Evolutionary conservation across 2,888 invertebrate genomes (phyloP).

Genomic region (Habrosyne pyritoides): DNA sequence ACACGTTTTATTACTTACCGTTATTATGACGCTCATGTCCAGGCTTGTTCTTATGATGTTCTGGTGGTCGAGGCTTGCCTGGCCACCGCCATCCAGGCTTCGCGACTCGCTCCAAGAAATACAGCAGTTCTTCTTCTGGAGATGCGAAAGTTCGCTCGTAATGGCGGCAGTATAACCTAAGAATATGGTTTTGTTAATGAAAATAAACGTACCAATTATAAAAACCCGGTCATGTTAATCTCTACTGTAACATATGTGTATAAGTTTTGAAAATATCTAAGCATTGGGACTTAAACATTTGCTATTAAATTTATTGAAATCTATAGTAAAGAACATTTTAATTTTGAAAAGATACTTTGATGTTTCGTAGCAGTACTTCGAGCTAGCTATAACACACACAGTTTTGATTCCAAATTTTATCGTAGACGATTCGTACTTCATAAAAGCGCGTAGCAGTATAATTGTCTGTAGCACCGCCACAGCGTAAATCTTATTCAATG

Average conservation of each 20-base stretch:
- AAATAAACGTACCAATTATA: neutral
- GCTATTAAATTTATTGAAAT: neutral
- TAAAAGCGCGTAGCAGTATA: neutral
- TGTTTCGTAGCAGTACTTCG: neutral
- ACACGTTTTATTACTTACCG: constrained; percentile 42
- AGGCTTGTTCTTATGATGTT: constrained; percentile 85
- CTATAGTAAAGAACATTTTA: neutral
- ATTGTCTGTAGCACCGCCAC: neutral
- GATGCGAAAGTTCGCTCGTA: constrained; percentile 87
- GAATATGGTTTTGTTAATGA: neutral
- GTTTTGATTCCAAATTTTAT: neutral
- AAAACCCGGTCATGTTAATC: no score
- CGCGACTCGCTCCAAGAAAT: constrained; percentile 91
- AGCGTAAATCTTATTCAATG: neutral
- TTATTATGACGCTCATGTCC: constrained; percentile 72
- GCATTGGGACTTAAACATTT: neutral
- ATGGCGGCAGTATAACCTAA: constrained; percentile 89
- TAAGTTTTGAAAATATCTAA: no score
- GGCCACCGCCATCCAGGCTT: constrained; percentile 94
- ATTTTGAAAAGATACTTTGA: neutral
- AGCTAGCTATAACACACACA: neutral
- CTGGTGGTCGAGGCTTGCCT: constrained; percentile 86
- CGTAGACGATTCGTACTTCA: neutral
- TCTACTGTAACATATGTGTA: no score
- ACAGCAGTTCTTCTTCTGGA: constrained; percentile 89